Base-by-base conservation (phyloP, 2,888 invertebrate genomes). In the Drosophila suboccidentalis region DNA sequence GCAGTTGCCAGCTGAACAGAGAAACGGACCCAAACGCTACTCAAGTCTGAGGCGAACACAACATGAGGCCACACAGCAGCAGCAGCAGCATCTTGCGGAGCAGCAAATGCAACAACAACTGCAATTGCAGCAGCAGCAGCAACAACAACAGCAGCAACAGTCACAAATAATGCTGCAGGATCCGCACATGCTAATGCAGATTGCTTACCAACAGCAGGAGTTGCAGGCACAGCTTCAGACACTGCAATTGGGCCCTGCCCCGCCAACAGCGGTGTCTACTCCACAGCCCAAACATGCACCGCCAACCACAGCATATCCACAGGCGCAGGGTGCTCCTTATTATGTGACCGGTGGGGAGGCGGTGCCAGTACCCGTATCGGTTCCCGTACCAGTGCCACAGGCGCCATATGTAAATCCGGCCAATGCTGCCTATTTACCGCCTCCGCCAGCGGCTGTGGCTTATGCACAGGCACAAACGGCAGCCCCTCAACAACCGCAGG, bases 11-110 rank as follows among this genome's bases (percentile, higher is more conserved):
- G 92, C 93, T 71, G 93, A 93, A 81, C 91, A 92, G 47, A 91
- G 90, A 68, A 92, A 92, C 22, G 93, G 94, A 74, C 94, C 95
- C 9, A 96, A 96, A 85, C 93, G 96, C 26, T 96, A 96, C 90
- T 96, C 96, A 3, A 95, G 95, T 64, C 94, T 95, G 81, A 93
- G 96, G 32, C 90, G 91, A 22, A 86, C 91, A 4, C 92, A 92
- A 63, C 92, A 92, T 55, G 92, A 92, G 62, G 80, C 85, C 2
- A 63, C 71, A 9, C 81, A 75, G 22, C 82, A 72, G 65, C 80
- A 72, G 65, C 80, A 74, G 55, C 70, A 88, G 8, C 90, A 83
- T 64, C 78, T 88, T 32, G 86, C 69, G 26, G 90, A 67, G 43
- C 29, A 58, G 55, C 78, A 75, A 41, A 22, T 60, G 22, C 75